These are phyloP conservation scores for Haliclona indistincta DNA, from an alignment of 37 sponge, comb jelly and placozoan species.

Conservation along the genomic window DNA sequence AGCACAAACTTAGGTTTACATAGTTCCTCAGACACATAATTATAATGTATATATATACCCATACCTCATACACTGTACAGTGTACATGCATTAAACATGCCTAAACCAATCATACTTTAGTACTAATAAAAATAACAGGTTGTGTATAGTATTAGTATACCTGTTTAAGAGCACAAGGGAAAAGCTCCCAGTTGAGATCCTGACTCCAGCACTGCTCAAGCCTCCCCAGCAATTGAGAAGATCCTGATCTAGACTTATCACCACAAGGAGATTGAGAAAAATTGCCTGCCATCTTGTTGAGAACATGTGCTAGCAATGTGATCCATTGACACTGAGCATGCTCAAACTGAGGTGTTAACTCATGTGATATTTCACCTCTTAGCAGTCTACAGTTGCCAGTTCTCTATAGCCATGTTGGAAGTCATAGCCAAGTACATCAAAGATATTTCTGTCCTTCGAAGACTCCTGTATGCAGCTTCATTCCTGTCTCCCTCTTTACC, in stretches of 20 bases:
- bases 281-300: neutral
- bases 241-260: neutral
- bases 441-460: slow-evolving; percentile 36
- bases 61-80: too few relatives aligned
- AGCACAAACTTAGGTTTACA: too few relatives aligned
- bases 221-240: neutral
- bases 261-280: neutral
- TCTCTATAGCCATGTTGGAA: slow-evolving; percentile 7
- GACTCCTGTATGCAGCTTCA: slow-evolving; percentile 24
- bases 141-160: neutral
- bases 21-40: neutral
- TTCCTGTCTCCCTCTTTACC: slow-evolving; percentile 18
- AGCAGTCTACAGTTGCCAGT: too few relatives aligned
- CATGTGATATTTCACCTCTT: too few relatives aligned
- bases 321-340: slow-evolving; percentile 1
- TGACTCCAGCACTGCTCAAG: slow-evolving; percentile 16
- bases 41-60: neutral
- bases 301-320: neutral
- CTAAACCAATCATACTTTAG: neutral
- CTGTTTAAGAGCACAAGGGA: neutral
- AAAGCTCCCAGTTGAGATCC: slow-evolving; percentile 18
- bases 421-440: slow-evolving; percentile 4
- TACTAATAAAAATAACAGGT: neutral
- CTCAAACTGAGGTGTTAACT: neutral
- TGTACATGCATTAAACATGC: too few relatives aligned